Conservation (phyloP, 2,888 invertebrate genomes). For the Heliconius ismenius region DNA sequence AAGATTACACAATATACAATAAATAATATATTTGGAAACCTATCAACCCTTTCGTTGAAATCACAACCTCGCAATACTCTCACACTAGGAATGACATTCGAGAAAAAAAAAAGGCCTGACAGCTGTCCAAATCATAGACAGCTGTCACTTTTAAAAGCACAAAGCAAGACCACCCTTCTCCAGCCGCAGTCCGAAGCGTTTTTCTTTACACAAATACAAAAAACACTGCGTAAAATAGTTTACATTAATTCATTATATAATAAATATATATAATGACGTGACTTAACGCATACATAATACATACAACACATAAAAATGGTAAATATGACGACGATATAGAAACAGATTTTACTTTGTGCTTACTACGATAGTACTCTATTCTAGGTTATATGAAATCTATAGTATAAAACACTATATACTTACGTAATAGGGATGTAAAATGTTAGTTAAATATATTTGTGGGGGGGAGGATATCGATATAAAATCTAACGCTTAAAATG, state of each 20-base stretch:
- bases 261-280: slow-evolving; percentile 49
- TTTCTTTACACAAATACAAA: slow-evolving; percentile 65
- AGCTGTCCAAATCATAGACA: slow-evolving; percentile 27
- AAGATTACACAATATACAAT: slow-evolving; percentile 30
- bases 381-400: slow-evolving; percentile 48
- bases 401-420: slow-evolving; percentile 50
- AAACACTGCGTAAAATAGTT: slow-evolving; percentile 58
- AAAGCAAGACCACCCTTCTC: slow-evolving; percentile 62
- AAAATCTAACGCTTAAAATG: slow-evolving; percentile 41
- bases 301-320: slow-evolving; percentile 52
- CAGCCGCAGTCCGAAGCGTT: slow-evolving; percentile 53
- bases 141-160: slow-evolving; percentile 34
- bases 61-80: slow-evolving; percentile 55
- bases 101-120: slow-evolving; percentile 35
- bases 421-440: slow-evolving; percentile 39
- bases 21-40: slow-evolving; percentile 37
- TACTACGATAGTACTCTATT: slow-evolving; percentile 57
- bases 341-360: slow-evolving; percentile 71
- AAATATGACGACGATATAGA: slow-evolving; percentile 64
- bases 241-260: slow-evolving; percentile 50
- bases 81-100: slow-evolving; percentile 37
- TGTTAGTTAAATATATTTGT: slow-evolving; percentile 41
- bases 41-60: slow-evolving; percentile 50
- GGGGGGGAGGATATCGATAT: slow-evolving; percentile 34
- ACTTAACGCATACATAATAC: slow-evolving; percentile 46